Conservation (phyloP, 2,113 vertebrate genomes). For the Antechinus flavipes region DNA sequence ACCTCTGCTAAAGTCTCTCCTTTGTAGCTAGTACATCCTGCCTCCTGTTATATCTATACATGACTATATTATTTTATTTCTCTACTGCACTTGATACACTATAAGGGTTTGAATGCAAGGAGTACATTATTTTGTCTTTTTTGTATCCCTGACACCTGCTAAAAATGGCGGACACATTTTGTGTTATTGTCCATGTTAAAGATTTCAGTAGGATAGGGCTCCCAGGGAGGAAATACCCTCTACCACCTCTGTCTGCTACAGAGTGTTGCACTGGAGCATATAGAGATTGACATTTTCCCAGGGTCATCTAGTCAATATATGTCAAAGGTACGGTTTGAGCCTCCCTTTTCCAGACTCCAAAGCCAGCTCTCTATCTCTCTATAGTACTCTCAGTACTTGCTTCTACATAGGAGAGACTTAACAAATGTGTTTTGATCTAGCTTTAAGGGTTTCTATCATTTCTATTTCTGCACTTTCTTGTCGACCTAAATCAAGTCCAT, state of each 20-base stretch:
- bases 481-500: background rate
- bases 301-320: background rate
- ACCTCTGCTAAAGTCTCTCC: too few species aligned
- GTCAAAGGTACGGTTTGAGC: background rate
- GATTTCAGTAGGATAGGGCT: too few species aligned
- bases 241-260: background rate
- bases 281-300: background rate
- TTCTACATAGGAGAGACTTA: background rate
- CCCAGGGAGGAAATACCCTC: background rate
- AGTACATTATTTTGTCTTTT: too few species aligned
- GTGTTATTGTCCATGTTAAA: too few species aligned
- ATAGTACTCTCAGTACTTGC: background rate
- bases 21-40: too few species aligned
- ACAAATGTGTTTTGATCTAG: background rate
- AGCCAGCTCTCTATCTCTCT: background rate
- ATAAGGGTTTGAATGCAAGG: too few species aligned
- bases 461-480: background rate
- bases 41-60: too few species aligned
- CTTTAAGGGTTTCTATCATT: background rate
- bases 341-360: background rate
- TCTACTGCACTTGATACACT: too few species aligned
- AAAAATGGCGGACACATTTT: too few species aligned
- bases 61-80: too few species aligned
- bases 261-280: background rate
- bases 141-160: too few species aligned